A percentile compares a stretch with the other conserved stretches of the same genome.
phyloP scores from a whole-genome alignment of 53 echinoderm and acorn worm species.

The Temnopleurus reevesii region DNA sequence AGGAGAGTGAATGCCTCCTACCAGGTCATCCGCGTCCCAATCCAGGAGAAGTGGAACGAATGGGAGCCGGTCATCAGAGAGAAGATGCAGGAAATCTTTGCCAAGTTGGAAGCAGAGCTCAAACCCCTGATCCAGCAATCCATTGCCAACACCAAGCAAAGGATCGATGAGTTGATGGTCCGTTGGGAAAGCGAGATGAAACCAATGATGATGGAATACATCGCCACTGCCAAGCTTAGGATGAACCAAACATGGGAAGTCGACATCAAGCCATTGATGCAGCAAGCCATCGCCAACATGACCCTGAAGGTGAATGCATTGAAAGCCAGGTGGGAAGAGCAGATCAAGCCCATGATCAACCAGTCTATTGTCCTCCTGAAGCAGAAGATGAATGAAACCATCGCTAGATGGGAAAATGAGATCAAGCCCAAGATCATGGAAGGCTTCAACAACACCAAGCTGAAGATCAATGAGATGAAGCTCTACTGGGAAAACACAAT shows the following conservation, averaged over 20 bases:
- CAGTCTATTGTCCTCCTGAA: no score
- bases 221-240: no score
- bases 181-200: no score
- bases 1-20: constrained; percentile 39
- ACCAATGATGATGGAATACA: no score
- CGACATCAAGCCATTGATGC: no score
- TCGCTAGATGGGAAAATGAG: constrained; percentile 22
- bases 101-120: constrained; percentile 31
- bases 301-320: no score
- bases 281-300: no score
- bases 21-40: neutral
- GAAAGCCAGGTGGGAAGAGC: no score
- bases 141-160: neutral
- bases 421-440: neutral
- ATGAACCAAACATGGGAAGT: no score
- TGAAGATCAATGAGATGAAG: no score
- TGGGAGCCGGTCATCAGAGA: constrained; percentile 22
- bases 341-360: no score
- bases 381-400: no score
- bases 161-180: neutral
- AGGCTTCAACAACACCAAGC: neutral
- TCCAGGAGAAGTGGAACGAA: constrained; percentile 41
- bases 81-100: constrained; percentile 9
- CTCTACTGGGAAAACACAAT: constrained; percentile 51
- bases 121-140: neutral